phyloP scores from a whole-genome alignment of 2,797 vertebrate genomes.

The Tachyglossus aculeatus region DNA sequence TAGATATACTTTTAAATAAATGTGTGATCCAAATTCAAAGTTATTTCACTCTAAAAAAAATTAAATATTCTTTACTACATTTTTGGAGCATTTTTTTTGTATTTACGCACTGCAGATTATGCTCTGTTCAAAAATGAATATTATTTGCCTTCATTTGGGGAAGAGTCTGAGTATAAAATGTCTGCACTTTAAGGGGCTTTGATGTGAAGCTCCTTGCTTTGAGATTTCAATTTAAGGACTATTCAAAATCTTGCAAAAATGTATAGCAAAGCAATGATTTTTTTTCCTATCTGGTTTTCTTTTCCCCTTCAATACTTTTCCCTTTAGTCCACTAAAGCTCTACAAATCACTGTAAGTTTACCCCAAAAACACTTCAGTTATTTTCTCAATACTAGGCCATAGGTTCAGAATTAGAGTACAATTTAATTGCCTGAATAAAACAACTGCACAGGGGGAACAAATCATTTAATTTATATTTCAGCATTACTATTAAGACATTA shows the following conservation, averaged over 20 bases:
- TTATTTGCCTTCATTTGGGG: neutral
- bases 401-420: conserved; percentile 9
- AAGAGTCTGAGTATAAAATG: conserved; percentile 5
- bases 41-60: neutral
- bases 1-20: conserved; percentile 5
- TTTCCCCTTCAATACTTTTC: neutral
- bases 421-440: conserved; percentile 15
- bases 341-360: neutral
- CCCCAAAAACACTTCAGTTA: neutral
- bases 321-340: neutral
- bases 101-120: neutral
- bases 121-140: neutral
- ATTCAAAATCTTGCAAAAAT: neutral
- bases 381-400: conserved; percentile 11
- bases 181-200: conserved; percentile 9
- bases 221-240: conserved; percentile 10
- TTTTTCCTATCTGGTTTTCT: no score
- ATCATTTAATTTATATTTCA: conserved; percentile 1
- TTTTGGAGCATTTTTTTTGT: neutral
- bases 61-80: conserved; percentile 7
- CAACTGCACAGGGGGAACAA: neutral
- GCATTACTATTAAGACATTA: neutral
- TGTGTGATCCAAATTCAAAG: neutral
- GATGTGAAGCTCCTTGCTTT: conserved; percentile 1
- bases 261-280: no score